phyloP scores from a whole-genome alignment of 1,140 invertebrate genomes.

The Drosophila arawakana region DNA sequence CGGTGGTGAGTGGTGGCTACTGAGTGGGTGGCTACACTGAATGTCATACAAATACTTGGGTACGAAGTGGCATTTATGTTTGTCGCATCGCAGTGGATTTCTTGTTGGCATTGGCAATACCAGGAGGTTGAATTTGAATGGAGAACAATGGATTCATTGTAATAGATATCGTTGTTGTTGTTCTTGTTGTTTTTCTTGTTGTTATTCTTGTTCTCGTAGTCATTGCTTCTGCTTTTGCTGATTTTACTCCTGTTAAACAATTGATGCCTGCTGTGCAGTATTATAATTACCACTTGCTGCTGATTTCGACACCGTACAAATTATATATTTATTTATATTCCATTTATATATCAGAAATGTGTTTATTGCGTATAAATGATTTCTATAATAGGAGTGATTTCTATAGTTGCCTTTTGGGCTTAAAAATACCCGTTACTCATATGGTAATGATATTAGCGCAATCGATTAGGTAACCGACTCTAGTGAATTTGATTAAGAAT shows the following conservation, averaged over 20 bases:
- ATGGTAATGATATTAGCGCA: no score
- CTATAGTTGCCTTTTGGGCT: no score
- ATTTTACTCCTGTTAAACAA: constrained; percentile 50
- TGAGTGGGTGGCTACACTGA: constrained; percentile 26
- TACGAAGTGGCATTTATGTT: constrained; percentile 70
- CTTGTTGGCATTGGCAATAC: constrained; percentile 66
- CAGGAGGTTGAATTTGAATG: constrained; percentile 71
- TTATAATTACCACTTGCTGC: constrained; percentile 59
- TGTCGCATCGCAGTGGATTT: constrained; percentile 69
- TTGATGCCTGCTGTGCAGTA: constrained; percentile 46
- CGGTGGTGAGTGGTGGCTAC: not conserved
- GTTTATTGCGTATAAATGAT: not conserved
- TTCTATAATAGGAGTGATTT: no score
- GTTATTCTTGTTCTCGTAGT: constrained; percentile 21
- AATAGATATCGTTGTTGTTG: constrained; percentile 35
- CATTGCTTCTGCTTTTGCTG: constrained; percentile 22
- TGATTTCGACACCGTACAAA: not conserved
- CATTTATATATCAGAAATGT: not conserved
- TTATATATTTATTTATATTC: not conserved
- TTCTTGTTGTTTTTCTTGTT: constrained; percentile 19
- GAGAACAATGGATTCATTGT: constrained; percentile 69
- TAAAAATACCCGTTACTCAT: no score
- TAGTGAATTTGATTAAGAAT: no score
- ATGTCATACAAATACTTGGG: constrained; percentile 66
- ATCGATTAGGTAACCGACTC: no score